Conservation (phyloP, 1,140 invertebrate species). For the Uloborus diversus region DNA sequence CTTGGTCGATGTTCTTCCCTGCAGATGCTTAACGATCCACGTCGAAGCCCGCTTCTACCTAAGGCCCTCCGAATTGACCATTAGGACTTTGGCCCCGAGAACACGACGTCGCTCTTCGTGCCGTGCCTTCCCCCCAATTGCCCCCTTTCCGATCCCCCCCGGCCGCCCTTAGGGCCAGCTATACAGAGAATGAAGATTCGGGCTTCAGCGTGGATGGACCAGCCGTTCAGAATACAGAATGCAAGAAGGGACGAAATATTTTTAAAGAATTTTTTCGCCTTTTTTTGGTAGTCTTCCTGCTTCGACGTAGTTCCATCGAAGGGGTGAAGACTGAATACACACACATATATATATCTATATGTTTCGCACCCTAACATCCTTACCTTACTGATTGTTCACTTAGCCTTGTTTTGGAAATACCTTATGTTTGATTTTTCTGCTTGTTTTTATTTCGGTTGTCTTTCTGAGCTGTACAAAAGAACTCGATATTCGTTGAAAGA, state of each 20-base stretch:
- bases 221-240: conserved; percentile 40
- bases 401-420: neutral
- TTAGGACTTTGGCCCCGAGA: conserved; percentile 54
- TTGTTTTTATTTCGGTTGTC: no score
- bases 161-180: neutral
- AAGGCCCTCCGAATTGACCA: conserved; percentile 55
- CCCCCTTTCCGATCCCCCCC: conserved; percentile 1
- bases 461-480: no score
- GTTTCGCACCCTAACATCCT: no score
- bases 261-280: conserved; percentile 7
- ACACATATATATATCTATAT: no score
- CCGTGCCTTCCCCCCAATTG: neutral
- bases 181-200: conserved; percentile 3
- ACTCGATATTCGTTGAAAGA: no score
- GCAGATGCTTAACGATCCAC: conserved; percentile 47
- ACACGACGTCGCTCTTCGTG: conserved; percentile 26
- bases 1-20: conserved; percentile 33
- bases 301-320: no score
- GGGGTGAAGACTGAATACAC: no score
- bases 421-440: no score
- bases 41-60: conserved; percentile 42
- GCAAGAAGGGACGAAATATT: conserved; percentile 14
- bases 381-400: neutral
- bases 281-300: no score
- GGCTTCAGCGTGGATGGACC: conserved; percentile 15